Conservation (phyloP, 2,888 invertebrate genomes). For the Syrista parreyssii region DNA sequence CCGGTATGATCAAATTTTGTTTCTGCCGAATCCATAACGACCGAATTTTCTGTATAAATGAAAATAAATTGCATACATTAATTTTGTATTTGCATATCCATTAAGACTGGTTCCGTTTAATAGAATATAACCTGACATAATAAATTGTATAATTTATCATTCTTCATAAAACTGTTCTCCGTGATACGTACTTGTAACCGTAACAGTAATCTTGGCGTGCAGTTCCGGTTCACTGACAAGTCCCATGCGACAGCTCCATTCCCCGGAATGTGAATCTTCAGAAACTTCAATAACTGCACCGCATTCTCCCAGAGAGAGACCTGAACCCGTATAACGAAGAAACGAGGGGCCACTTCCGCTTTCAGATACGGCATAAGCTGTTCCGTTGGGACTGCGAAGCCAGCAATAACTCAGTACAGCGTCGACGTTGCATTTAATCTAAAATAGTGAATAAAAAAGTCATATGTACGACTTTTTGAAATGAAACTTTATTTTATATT, state of each 20-base stretch:
- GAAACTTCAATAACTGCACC: constrained; percentile 41
- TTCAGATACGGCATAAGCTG: constrained; percentile 36
- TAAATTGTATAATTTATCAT: neutral
- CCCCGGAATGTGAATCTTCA: constrained; percentile 40
- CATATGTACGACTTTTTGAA: too few relatives aligned
- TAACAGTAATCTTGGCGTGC: constrained; percentile 38
- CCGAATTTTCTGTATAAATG: neutral
- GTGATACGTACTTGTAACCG: constrained; percentile 46
- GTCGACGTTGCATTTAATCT: constrained; percentile 49
- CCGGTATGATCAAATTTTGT: constrained; percentile 5
- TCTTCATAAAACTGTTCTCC: neutral
- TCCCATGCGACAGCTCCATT: constrained; percentile 56
- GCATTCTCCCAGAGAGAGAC: constrained; percentile 52
- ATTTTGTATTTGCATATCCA: neutral
- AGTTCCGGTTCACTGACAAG: constrained; percentile 40
- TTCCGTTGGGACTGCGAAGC: constrained; percentile 55
- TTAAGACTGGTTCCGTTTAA: neutral
- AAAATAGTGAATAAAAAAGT: constrained; percentile 5
- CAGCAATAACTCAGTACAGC: constrained; percentile 52
- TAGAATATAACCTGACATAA: neutral
- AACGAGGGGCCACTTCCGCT: constrained; percentile 18
- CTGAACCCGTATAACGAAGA: constrained; percentile 44
- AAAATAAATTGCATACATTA: neutral
- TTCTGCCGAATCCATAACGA: neutral
- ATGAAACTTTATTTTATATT: neutral